Percentiles rank a stretch among this genome's conserved stretches.
Evolutionary conservation across 1,140 invertebrate species (phyloP).

Genomic region (Aleiodes sp.): DNA sequence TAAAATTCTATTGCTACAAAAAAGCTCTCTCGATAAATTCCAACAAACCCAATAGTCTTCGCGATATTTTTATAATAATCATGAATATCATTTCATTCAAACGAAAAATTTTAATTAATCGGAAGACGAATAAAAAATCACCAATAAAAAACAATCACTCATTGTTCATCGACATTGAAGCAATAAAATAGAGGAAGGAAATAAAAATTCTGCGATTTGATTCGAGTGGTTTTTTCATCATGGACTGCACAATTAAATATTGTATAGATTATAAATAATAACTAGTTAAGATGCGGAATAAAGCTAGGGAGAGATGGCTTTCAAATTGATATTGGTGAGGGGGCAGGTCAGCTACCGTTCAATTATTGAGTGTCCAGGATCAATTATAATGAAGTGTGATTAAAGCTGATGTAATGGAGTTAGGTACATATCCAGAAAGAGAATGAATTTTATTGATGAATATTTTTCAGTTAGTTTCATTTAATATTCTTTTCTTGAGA

Average conservation of each 20-base stretch:
- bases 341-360: constrained; percentile 1
- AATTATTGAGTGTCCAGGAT: constrained; percentile 18
- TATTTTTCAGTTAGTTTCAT: constrained; percentile 3
- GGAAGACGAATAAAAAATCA: not conserved
- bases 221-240: constrained; percentile 30
- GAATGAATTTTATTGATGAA: not conserved
- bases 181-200: not conserved
- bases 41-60: too few relatives aligned
- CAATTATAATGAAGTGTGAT: constrained; percentile 24
- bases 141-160: not conserved
- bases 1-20: too few relatives aligned
- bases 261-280: constrained; percentile 46
- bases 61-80: too few relatives aligned
- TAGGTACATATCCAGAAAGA: not conserved
- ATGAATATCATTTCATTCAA: too few relatives aligned
- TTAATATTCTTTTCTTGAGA: not conserved
- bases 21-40: too few relatives aligned
- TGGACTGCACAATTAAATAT: constrained; percentile 53
- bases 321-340: not conserved
- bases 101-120: too few relatives aligned
- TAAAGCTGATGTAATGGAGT: constrained; percentile 8
- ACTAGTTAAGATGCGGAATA: not conserved
- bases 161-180: too few relatives aligned
- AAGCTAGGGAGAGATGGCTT: not conserved
- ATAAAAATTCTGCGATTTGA: constrained; percentile 24